These are phyloP conservation scores for Latrodectus hesperus DNA, from an alignment of 2,888 invertebrate genomes.

Conservation along the genomic window DNA sequence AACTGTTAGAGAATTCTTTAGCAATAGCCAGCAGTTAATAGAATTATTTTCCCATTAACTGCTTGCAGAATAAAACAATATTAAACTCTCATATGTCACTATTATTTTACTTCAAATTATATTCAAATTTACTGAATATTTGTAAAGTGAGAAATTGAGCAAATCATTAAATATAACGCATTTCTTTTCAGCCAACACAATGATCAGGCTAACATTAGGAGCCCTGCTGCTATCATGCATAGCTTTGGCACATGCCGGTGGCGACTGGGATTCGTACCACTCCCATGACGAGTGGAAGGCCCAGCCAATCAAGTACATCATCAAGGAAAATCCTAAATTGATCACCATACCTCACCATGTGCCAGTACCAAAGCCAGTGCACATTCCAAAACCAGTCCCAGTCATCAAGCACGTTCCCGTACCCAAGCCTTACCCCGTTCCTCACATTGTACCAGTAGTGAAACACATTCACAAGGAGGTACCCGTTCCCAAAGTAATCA, in stretches of 20 bases:
- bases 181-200: slow-evolving; percentile 24
- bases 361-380: slow-evolving; percentile 60
- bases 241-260: slow-evolving; percentile 30
- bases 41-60: too few relatives aligned
- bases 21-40: too few relatives aligned
- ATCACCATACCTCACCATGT: slow-evolving; percentile 69
- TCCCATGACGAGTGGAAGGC: slow-evolving; percentile 59
- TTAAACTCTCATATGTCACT: too few relatives aligned
- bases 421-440: slow-evolving; percentile 68
- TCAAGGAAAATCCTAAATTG: slow-evolving; percentile 66
- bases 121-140: too few relatives aligned
- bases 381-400: slow-evolving; percentile 61
- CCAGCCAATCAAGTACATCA: slow-evolving; percentile 67
- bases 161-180: too few relatives aligned
- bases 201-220: slow-evolving; percentile 55
- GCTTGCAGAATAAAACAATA: too few relatives aligned
- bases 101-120: too few relatives aligned
- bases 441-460: slow-evolving; percentile 44
- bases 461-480: slow-evolving; percentile 67
- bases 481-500: slow-evolving; percentile 61
- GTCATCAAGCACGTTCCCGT: slow-evolving; percentile 61
- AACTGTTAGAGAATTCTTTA: too few relatives aligned
- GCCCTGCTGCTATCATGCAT: slow-evolving; percentile 50
- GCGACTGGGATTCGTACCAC: slow-evolving; percentile 24
- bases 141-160: too few relatives aligned